These are phyloP conservation scores for Acanthurus leucopareius DNA, from an alignment of 2,797 vertebrate species.

Conservation along the genomic window DNA sequence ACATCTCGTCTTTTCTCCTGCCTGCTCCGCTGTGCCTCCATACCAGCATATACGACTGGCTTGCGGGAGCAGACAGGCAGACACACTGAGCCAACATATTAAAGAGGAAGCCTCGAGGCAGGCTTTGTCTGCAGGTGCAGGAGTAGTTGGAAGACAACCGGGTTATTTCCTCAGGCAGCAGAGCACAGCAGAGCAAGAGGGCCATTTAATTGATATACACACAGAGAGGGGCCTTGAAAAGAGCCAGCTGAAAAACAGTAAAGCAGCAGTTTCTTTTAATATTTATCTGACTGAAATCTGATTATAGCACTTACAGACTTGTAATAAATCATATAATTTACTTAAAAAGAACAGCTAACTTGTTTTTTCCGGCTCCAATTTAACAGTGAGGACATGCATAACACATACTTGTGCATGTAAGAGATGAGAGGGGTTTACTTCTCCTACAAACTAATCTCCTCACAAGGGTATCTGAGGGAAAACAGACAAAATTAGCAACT, in stretches of 20 bases:
- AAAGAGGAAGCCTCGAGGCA: slow-evolving; percentile 45
- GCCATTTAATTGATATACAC: slow-evolving; percentile 51
- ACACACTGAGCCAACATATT: slow-evolving; percentile 31
- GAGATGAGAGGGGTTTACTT: slow-evolving; percentile 21
- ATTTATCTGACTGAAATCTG: background rate
- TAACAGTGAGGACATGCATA: background rate
- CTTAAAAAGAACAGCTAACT: slow-evolving; percentile 6
- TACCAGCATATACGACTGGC: slow-evolving; percentile 4
- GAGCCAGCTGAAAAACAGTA: slow-evolving; percentile 12
- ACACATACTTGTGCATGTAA: slow-evolving; percentile 5
- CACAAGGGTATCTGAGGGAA: slow-evolving; percentile 30
- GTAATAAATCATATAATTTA: background rate
- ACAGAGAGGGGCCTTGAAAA: slow-evolving; percentile 14
- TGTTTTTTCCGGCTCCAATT: slow-evolving; percentile 21
- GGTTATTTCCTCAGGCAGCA: slow-evolving; percentile 69
- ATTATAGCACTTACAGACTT: background rate
- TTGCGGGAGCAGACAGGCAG: slow-evolving; percentile 31
- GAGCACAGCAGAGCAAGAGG: slow-evolving; percentile 27
- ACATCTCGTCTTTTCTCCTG: slow-evolving; percentile 20
- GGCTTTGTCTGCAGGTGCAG: slow-evolving; percentile 73
- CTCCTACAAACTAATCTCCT: slow-evolving; percentile 34
- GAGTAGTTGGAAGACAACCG: slow-evolving; percentile 44
- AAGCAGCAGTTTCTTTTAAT: background rate
- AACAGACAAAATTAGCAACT: slow-evolving; percentile 16
- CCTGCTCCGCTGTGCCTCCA: slow-evolving; percentile 20